Evolutionary conservation across 2,888 invertebrate genomes (phyloP).

Genomic region (Caenorhabditis japonica): DNA sequence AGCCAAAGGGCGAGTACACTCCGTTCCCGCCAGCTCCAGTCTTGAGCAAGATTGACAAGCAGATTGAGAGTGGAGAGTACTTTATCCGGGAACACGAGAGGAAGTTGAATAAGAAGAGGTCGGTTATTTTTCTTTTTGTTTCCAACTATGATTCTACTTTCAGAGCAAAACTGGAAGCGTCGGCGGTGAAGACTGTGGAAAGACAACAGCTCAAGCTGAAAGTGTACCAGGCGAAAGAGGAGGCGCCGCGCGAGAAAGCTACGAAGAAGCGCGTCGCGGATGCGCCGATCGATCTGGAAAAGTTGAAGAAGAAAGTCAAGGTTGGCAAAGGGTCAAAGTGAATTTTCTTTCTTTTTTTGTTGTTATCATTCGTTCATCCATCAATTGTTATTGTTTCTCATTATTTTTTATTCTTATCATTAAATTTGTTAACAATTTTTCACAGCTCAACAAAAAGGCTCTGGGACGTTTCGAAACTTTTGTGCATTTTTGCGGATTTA

Average conservation of each 20-base stretch:
- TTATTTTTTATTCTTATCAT: too few relatives aligned
- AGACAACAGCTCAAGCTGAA: slow-evolving; percentile 60
- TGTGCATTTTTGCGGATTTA: slow-evolving; percentile 1
- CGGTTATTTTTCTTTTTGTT: slow-evolving; percentile 1
- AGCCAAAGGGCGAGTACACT: slow-evolving; percentile 93
- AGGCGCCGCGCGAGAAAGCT: slow-evolving; percentile 54
- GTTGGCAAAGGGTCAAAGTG: slow-evolving; percentile 37
- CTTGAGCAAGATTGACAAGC: slow-evolving; percentile 92
- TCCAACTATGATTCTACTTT: slow-evolving; percentile 20
- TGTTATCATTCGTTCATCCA: not conserved
- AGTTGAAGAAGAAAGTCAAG: slow-evolving; percentile 66
- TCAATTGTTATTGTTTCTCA: slow-evolving; percentile 16
- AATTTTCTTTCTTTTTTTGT: slow-evolving; percentile 8
- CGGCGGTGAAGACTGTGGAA: slow-evolving; percentile 51
- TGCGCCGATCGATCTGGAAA: slow-evolving; percentile 60
- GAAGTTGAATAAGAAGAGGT: slow-evolving; percentile 62
- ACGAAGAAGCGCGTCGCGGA: slow-evolving; percentile 54
- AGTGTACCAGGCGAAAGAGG: slow-evolving; percentile 57
- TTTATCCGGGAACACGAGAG: slow-evolving; percentile 86
- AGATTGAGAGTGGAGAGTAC: slow-evolving; percentile 94
- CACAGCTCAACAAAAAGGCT: too few relatives aligned
- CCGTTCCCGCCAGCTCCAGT: slow-evolving; percentile 95
- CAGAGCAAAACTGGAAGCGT: slow-evolving; percentile 54
- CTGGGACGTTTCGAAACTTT: too few relatives aligned
- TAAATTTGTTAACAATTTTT: too few relatives aligned